Base-by-base conservation (phyloP, 2,113 vertebrate species). In the Gopherus flavomarginatus region DNA sequence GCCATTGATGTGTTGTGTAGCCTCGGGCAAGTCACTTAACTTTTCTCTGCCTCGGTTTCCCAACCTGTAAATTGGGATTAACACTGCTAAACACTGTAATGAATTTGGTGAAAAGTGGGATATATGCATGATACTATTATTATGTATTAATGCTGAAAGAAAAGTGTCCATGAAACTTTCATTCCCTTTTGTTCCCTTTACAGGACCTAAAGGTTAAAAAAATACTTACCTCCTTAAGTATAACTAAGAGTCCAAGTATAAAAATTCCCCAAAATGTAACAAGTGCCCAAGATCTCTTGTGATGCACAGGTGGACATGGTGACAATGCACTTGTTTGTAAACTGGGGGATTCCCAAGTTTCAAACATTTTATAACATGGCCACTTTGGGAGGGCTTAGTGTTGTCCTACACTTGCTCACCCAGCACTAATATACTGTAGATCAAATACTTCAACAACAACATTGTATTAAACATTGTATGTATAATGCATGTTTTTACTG, bases 21-120 rank as follows among this genome's bases (percentile, higher is more conserved):
- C 94, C 93, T 6, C 86, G 89, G 94, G 95, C 94, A 35, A 97
- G 91, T 21, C 86, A 3, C 96, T 95, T 90, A 92, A 89, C 89
- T 96, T 88, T 26, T 57, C 90, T 27, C 29, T 29, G 72, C 62
- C 75, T 95, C 85, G 1, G 83, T 56, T 91, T 88, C 90, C 81
- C 90, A 81, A 91, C 87, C 92, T 88, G 14, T 81, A 13, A 90
- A 56, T 62, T 57, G 87, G 83, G 90, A 81, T 88, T 47, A 53
- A 4, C 87, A 5, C 1, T 1, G 83, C 92, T 95, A 89, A n/a
- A 52, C 85, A 92, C 3, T 80, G 0, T 83, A 56, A 95, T 90
- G 83, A 79, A 79, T 89, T 86, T 57, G 44, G 89, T 82, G 81
- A 87, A 57, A 93, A 90, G 80, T 59, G 53, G 0, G 1, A 44